Base-by-base conservation (phyloP, 2,888 invertebrate genomes). In the Lycophotia porphyrea region DNA sequence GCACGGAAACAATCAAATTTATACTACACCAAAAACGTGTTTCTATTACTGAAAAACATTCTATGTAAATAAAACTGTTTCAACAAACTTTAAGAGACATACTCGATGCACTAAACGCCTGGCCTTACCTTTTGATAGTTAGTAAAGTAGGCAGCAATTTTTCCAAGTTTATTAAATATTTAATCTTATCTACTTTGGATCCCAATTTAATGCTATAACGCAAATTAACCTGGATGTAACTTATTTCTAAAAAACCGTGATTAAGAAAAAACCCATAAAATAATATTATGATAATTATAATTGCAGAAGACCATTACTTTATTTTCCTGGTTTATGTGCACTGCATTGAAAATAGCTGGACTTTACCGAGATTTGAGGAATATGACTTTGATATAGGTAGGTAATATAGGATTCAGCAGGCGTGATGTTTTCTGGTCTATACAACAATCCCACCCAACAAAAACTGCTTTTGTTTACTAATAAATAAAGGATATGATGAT, bases 331-430 rank as follows among this genome's bases (percentile, higher is more conserved):
- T 49, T 42, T 27, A 61, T 27, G 34, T 36, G 44, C 52, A 34
- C 15, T 52, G 63, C 8, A 55, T 49, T 49, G 34, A 71, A 55
- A 21, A 34, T 39, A 39, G 18, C 18, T 49, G 58, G 1, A 18
- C 58, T 64, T 58, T 52, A 78, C 80, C 34, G 42, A 79, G 78
- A 78, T 73, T 78, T 78, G 78, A 78, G 78, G 78, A 78, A 79
- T 49, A 78, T 65, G n/a, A 64, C 55, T 58, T 64, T 78, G 27
- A 42, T 18, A 61, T 47, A 71, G 52, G 39, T n/a, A 39, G n/a
- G n/a, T 34, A 9, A 18, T 42, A 34, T 42, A 31, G n/a, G 61
- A 49, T 64, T 72, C 55, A 42, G 34, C 24, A 44, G 42, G 34
- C n/a, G 44, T 27, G 11, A 58, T 73, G 27, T 34, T 64, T 78